Evolutionary conservation across 2,113 vertebrate genomes (phyloP).

Genomic region (Cyprinodon tularosa): DNA sequence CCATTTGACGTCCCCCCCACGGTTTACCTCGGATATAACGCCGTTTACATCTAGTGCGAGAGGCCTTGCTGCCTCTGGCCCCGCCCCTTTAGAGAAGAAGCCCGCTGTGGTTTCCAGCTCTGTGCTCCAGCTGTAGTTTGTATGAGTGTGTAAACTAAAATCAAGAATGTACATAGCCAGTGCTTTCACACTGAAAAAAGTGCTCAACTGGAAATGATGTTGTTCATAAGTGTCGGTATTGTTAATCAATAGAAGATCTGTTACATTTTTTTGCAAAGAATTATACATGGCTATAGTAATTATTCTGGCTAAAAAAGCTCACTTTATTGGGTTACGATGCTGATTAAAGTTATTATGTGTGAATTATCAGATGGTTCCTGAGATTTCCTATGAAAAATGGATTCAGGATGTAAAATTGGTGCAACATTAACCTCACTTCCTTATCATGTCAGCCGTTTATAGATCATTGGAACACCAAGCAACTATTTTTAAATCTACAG

Average conservation of each 20-base stretch:
- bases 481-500: too few relatives aligned
- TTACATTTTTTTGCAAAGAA: constrained; percentile 82
- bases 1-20: constrained; percentile 72
- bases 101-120: constrained; percentile 56
- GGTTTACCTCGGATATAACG: constrained; percentile 77
- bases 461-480: too few relatives aligned
- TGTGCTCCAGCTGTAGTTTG: constrained; percentile 76
- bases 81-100: constrained; percentile 71
- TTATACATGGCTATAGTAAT: constrained; percentile 83
- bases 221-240: constrained; percentile 82
- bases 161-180: constrained; percentile 82
- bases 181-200: constrained; percentile 79
- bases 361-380: constrained; percentile 61
- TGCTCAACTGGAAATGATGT: constrained; percentile 76
- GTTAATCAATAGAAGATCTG: constrained; percentile 81
- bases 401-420: background rate
- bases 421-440: too few relatives aligned
- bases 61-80: constrained; percentile 77
- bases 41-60: constrained; percentile 80
- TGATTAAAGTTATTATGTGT: constrained; percentile 82
- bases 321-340: constrained; percentile 80
- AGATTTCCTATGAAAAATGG: constrained; percentile 36
- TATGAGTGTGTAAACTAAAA: constrained; percentile 77
- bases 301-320: constrained; percentile 80
- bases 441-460: too few relatives aligned